Percentiles rank a stretch among this genome's conserved stretches.
Conservation (phyloP, 2,113 vertebrate genomes). For the Gallinago paraguaiae region DNA sequence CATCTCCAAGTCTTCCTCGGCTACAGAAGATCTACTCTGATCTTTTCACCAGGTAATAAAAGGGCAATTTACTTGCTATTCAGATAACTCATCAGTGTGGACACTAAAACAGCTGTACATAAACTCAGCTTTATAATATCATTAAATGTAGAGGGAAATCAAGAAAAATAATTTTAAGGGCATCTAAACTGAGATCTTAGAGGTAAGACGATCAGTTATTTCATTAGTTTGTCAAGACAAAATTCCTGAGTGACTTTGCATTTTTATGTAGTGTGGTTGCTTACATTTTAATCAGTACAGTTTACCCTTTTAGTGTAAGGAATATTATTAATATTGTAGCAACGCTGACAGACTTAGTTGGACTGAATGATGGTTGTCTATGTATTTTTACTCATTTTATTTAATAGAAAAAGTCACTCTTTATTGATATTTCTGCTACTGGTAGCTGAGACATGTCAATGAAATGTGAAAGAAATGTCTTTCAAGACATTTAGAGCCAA, state of each 20-base stretch:
- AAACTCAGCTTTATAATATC: not conserved
- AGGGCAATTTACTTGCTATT: not conserved
- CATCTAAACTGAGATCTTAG: not conserved
- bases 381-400: not conserved
- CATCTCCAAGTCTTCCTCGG: not conserved
- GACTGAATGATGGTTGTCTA: not conserved
- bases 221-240: not conserved
- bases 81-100: not conserved
- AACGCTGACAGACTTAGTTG: not conserved
- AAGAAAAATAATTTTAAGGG: not conserved
- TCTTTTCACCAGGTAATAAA: not conserved
- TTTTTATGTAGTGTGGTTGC: not conserved
- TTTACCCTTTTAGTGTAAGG: not conserved
- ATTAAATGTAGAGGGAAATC: not conserved
- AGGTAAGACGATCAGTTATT: not conserved
- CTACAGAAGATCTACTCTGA: not conserved
- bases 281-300: not conserved
- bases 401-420: not conserved
- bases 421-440: not conserved
- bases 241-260: not conserved
- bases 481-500: not conserved
- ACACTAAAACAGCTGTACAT: not conserved
- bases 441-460: not conserved
- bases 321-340: not conserved
- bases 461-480: not conserved